Evolutionary conservation across 2,797 vertebrate genomes (phyloP), one percentile per base, ranked within the genome.

Genomic region (Astyanax mexicanus): DNA sequence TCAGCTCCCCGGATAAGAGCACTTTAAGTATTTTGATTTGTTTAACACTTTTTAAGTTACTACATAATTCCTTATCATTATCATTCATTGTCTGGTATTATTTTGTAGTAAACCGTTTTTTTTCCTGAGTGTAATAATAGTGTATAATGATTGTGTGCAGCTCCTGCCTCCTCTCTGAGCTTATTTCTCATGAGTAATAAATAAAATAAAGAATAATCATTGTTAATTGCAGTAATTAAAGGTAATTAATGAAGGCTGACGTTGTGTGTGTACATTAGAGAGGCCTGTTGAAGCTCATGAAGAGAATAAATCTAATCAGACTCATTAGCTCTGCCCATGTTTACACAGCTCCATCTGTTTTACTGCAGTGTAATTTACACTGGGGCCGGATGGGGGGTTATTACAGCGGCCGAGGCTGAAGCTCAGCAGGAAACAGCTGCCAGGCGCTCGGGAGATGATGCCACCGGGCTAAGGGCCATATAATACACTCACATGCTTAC

Each of bases 381-480:
- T n/a, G 23, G 55, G 44, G 78, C 71, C 77, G 78, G 80, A 84
- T 70, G 58, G 47, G 66, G 60, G 71, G 73, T 79, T 80, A 81
- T 54, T 79, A 55, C 62, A 25, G 29, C 65, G 66, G 25, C 57
- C 19, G 62, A 69, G 15, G n/a, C 32, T 52, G 55, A 27, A 61
- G 38, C 68, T 71, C 44, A 74, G 52, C 76, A 81, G 84, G 82
- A 86, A 85, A 80, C 79, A 74, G 66, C 70, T 78, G 69, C 52
- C 23, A 12, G n/a, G 11, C 67, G 60, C 27, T 69, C 15, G 52
- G 78, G 73, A 82, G 78, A 82, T 75, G 27, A 77, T 76, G 64
- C 38, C 67, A 76, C 64, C 57, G 67, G 51, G 45, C 45, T 3
- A 38, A 25, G 49, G 62, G 25, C 17, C 21, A 8, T 54, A 68